These are phyloP conservation scores for Pristionchus exspectatus DNA, from an alignment of 2,888 invertebrate genomes.

Conservation along the genomic window DNA sequence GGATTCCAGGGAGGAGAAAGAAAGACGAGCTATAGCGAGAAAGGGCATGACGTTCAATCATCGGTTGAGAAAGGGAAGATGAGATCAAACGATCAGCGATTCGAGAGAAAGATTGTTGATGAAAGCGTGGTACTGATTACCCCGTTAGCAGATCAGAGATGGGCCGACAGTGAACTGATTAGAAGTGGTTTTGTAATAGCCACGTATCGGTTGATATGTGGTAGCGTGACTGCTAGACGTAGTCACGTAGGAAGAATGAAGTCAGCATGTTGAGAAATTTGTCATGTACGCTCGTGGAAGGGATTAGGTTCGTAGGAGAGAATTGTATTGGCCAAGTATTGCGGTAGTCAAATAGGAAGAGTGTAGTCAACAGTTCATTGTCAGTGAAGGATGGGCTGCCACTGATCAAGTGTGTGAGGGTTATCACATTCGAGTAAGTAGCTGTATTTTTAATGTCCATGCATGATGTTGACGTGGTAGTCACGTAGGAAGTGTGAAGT, in stretches of 20 bases:
- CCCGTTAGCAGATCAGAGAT: neutral
- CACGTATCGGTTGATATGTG: too few species aligned
- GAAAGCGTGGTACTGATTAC: neutral
- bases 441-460: too few species aligned
- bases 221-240: too few species aligned
- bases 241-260: too few species aligned
- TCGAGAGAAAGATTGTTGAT: neutral
- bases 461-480: neutral
- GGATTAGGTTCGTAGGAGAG: neutral
- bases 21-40: slow-evolving; percentile 44
- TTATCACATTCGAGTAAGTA: too few species aligned
- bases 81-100: neutral
- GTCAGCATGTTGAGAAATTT: neutral
- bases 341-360: too few species aligned
- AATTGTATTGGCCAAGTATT: too few species aligned
- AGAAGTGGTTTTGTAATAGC: neutral
- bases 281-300: neutral
- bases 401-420: too few species aligned
- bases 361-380: too few species aligned
- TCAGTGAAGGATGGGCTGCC: too few species aligned
- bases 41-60: slow-evolving; percentile 50
- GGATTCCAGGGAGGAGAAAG: neutral
- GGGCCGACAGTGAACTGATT: neutral
- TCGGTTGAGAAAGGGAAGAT: neutral
- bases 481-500: neutral